A percentile compares a stretch with the other conserved stretches of the same genome.
Evolutionary conservation across 1,140 invertebrate genomes (phyloP).

Genomic region (Polypedilum vanderplanki): DNA sequence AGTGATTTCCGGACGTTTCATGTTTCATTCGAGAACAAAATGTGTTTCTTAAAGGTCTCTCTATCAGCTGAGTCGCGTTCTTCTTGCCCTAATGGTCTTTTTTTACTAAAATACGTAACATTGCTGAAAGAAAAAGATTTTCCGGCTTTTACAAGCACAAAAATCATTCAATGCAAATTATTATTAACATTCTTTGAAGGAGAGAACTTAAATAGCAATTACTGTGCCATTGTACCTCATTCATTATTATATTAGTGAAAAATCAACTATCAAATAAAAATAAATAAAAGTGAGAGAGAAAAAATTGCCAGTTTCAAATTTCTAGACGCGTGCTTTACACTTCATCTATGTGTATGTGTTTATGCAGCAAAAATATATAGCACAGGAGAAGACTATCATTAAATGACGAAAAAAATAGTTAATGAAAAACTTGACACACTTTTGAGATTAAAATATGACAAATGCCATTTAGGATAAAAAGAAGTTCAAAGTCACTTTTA

Average conservation of each 20-base stretch:
- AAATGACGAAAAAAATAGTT: too few relatives aligned
- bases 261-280: neutral
- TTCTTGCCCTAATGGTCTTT: neutral
- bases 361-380: neutral
- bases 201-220: conserved; percentile 14
- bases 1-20: conserved; percentile 27
- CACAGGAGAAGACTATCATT: neutral
- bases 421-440: too few relatives aligned
- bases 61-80: conserved; percentile 1
- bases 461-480: neutral
- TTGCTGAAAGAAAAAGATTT: neutral
- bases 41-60: neutral
- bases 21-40: conserved; percentile 22
- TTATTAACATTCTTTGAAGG: neutral
- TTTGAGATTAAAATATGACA: too few relatives aligned
- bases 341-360: neutral
- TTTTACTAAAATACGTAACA: too few relatives aligned
- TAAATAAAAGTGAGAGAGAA: neutral
- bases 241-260: neutral
- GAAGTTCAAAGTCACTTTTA: neutral
- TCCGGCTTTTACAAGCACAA: neutral
- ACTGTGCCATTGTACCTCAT: neutral
- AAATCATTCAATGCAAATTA: neutral
- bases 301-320: conserved; percentile 26
- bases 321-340: conserved; percentile 2